Base-by-base conservation (phyloP, 2,888 invertebrate species). In the Conistra vaccinii region DNA sequence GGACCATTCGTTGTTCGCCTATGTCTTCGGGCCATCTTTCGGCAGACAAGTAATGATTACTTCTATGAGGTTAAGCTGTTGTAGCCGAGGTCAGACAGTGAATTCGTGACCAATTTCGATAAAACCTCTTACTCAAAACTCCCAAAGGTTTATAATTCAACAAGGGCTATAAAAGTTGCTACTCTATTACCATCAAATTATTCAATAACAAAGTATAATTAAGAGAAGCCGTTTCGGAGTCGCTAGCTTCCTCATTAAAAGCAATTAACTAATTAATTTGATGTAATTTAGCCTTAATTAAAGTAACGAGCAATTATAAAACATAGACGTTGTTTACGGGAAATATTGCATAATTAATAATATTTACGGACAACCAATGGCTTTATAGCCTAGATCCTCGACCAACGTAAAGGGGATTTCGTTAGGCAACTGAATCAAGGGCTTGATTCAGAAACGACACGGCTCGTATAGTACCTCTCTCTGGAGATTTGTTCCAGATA, bases 261-360 rank as follows among this genome's bases (percentile, higher is more conserved):
- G 55, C 72, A 78, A 80, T 80, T 69, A 78, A 51, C 53, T 29
- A 69, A 78, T 80, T 71, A 68, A 42, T 68, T 70, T 55, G 39
- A 29, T 60, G 51, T 83, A 61, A 83, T 78, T 65, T 57, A 45
- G 51, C 57, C 60, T 48, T 57, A 35, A 68, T 82, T 70, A 53
- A 67, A 67, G 26, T 60, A 63, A 12, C 20, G 57, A 63, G 60
- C 42, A 55, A 68, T 61, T 23, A 66, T 66, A 73, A 48, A 39
- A 42, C 32, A 73, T 55, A 66, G 29, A 73, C 17, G 48, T 65
- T 68, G 53, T 76, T 76, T 65, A 65, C 29, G 6, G 42, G 20
- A 48, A 68, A 26, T 57, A 12, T 42, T 66, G 5, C 62, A 57
- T 74, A 66, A 57, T 57, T 35, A 35, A 58, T n/a, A 3, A 53